These are phyloP conservation scores for Blennius ocellaris DNA, from an alignment of 2,113 vertebrate genomes.

Conservation along the genomic window DNA sequence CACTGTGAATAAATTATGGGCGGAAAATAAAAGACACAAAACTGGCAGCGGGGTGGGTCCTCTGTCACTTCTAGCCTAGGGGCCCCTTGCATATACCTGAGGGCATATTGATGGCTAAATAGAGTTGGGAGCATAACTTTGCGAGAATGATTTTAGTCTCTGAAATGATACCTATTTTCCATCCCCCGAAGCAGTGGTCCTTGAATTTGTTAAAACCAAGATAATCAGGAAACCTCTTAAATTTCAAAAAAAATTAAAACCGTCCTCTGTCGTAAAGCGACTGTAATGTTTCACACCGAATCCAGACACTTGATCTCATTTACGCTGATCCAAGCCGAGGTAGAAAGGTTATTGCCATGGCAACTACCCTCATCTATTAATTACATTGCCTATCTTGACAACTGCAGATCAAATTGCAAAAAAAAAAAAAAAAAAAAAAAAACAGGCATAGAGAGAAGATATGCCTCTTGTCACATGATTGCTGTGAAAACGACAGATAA, in stretches of 20 bases:
- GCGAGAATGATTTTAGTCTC: background rate
- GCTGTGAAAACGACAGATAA: background rate
- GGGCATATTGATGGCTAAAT: conserved; percentile 24
- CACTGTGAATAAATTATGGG: background rate
- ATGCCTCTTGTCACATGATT: background rate
- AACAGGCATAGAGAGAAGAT: background rate
- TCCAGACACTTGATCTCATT: conserved; percentile 40
- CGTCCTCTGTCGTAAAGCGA: background rate
- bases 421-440: background rate
- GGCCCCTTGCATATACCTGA: conserved; percentile 8
- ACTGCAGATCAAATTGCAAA: conserved; percentile 28
- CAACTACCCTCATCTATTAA: conserved; percentile 39
- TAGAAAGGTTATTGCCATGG: conserved; percentile 39
- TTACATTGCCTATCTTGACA: conserved; percentile 17
- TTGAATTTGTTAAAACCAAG: background rate
- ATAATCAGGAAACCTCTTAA: background rate
- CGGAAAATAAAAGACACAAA: background rate
- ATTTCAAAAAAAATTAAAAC: background rate
- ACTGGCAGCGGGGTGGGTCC: background rate
- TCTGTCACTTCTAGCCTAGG: conserved; percentile 11
- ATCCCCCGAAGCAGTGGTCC: background rate
- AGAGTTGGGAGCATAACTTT: background rate
- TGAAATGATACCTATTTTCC: background rate
- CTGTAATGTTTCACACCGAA: conserved; percentile 11
- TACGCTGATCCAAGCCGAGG: conserved; percentile 40